Conservation (phyloP, 1,140 invertebrate species). For the Hyposmocoma kahamanoa region DNA sequence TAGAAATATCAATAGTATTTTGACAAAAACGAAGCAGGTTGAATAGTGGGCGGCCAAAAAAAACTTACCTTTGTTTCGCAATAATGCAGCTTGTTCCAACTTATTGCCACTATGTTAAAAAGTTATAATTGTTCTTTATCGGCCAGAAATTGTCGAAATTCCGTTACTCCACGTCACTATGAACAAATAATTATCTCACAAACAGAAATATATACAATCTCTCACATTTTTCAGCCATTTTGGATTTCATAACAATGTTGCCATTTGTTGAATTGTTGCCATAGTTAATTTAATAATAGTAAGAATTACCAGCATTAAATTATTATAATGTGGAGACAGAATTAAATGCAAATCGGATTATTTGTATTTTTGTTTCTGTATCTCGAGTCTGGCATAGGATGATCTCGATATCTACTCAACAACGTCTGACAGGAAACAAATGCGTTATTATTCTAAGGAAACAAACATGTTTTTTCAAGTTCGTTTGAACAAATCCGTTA, state of each 20-base stretch:
- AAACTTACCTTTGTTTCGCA: slow-evolving; percentile 44
- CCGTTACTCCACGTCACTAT: slow-evolving; percentile 59
- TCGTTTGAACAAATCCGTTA: no score
- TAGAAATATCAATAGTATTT: slow-evolving; percentile 9
- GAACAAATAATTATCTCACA: slow-evolving; percentile 40
- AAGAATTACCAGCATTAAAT: no score
- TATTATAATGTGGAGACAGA: no score
- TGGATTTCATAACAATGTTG: slow-evolving; percentile 27
- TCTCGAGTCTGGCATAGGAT: no score
- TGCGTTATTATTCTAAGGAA: no score
- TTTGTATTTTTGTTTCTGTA: no score
- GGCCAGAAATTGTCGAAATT: slow-evolving; percentile 34
- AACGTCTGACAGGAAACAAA: no score
- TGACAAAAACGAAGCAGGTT: slow-evolving; percentile 45
- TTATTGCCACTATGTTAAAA: slow-evolving; percentile 5
- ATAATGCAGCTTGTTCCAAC: neutral
- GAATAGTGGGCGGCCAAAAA: slow-evolving; percentile 49
- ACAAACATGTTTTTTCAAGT: no score
- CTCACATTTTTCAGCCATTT: slow-evolving; percentile 53
- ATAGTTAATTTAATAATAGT: no score
- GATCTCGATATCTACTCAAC: no score
- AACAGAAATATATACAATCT: slow-evolving; percentile 35
- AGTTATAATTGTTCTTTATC: slow-evolving; percentile 19
- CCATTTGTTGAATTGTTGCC: no score
- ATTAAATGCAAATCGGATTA: no score